Evolutionary conservation across 30 jellyfish, hydroid and myxozoan species (phyloP).

Genomic region (Turritopsis dohrnii): DNA sequence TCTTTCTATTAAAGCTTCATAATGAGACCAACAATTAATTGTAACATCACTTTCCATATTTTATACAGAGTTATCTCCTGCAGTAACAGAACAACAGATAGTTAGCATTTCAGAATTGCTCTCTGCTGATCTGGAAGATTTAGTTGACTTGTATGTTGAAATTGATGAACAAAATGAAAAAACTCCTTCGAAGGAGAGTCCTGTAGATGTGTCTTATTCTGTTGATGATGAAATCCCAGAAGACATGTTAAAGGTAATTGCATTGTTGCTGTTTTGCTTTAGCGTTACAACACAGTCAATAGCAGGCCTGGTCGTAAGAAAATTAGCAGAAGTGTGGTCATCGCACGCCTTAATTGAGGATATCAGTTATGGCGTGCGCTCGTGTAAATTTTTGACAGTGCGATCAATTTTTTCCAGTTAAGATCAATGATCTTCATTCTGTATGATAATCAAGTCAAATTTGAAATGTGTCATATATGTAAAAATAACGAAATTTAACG

Average conservation of each 20-base stretch:
- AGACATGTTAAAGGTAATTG: slow-evolving; percentile 1
- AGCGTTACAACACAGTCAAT: background rate
- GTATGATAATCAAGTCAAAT: too few relatives aligned
- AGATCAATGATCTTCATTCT: too few relatives aligned
- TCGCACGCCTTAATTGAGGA: too few relatives aligned
- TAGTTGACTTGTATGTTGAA: slow-evolving; percentile 51
- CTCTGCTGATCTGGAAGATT: slow-evolving; percentile 34
- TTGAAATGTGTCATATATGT: too few relatives aligned
- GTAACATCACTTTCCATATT: too few relatives aligned
- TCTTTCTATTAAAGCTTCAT: background rate
- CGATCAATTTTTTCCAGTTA: too few relatives aligned
- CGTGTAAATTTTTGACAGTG: too few relatives aligned
- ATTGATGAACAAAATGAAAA: slow-evolving; percentile 39
- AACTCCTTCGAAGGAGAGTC: slow-evolving; percentile 28
- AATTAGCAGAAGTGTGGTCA: too few relatives aligned
- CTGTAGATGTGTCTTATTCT: slow-evolving; percentile 29
- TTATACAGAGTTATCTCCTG: background rate
- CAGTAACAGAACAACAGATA: background rate
- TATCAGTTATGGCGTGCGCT: too few relatives aligned
- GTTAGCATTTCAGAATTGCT: slow-evolving; percentile 15
- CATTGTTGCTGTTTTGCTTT: background rate
- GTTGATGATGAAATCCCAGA: slow-evolving; percentile 34
- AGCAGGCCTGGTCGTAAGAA: too few relatives aligned
- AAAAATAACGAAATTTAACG: too few relatives aligned
- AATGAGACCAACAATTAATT: too few relatives aligned